Evolutionary conservation across 1,140 invertebrate species (phyloP).

Genomic region (Drosophila pseudoobscura): DNA sequence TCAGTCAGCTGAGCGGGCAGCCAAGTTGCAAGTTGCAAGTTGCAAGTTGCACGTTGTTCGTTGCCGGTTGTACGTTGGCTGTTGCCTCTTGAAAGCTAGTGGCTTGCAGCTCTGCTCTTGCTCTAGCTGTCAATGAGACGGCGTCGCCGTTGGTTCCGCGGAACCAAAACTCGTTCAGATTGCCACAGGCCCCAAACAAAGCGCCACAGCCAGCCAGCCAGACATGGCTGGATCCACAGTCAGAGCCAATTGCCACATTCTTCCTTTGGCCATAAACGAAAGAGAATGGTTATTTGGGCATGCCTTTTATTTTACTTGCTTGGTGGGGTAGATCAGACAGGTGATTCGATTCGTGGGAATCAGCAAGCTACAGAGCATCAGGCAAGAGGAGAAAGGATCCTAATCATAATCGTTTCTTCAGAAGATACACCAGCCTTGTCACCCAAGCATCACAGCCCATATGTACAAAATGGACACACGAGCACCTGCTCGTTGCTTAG

Average conservation of each 20-base stretch:
- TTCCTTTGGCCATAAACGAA: constrained; percentile 38
- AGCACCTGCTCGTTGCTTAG: neutral
- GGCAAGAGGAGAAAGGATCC: too few relatives aligned
- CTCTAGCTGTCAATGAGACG: constrained; percentile 33
- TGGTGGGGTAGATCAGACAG: neutral
- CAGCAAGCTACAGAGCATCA: too few relatives aligned
- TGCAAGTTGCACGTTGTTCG: constrained; percentile 9
- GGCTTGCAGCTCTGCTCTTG: constrained; percentile 5
- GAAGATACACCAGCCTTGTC: too few relatives aligned
- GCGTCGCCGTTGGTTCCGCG: constrained; percentile 52
- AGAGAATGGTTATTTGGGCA: constrained; percentile 39
- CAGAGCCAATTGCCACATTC: constrained; percentile 48
- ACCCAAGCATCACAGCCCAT: too few relatives aligned
- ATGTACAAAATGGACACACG: too few relatives aligned
- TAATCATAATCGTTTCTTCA: too few relatives aligned
- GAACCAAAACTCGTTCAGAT: constrained; percentile 71
- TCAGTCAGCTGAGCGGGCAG: neutral
- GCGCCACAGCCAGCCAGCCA: neutral
- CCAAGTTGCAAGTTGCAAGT: constrained; percentile 12
- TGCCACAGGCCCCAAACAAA: constrained; percentile 13
- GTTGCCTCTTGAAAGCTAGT: constrained; percentile 66
- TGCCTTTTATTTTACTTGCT: neutral
- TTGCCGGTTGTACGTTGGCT: constrained; percentile 52
- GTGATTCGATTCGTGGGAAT: neutral
- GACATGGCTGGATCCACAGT: neutral